These are phyloP conservation scores for Sorex araneus DNA, from an alignment of 2,113 vertebrate genomes.

Conservation along the genomic window DNA sequence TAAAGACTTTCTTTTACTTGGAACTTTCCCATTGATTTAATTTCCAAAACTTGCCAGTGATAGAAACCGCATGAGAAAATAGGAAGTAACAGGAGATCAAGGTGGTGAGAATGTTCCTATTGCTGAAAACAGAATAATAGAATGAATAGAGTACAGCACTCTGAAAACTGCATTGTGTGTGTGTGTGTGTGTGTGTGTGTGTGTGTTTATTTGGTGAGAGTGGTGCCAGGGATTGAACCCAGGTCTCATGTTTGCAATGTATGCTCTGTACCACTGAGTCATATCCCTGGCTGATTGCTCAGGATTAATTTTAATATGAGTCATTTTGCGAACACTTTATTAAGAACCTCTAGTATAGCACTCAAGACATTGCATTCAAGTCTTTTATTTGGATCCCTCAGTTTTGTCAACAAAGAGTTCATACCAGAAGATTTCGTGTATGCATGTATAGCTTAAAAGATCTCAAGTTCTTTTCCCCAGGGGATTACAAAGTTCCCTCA, in stretches of 20 bases:
- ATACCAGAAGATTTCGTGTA: constrained; percentile 18
- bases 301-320: too few relatives aligned
- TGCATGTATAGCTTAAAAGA: neutral
- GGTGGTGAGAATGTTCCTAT: neutral
- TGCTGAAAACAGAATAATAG: neutral
- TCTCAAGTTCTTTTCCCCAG: neutral
- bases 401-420: neutral
- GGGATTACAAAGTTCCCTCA: neutral
- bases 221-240: too few relatives aligned
- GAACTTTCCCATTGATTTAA: constrained; percentile 45
- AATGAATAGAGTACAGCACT: neutral
- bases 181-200: too few relatives aligned
- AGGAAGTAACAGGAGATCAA: neutral
- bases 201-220: too few relatives aligned
- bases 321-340: neutral
- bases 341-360: neutral
- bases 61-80: neutral
- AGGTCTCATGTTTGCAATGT: too few relatives aligned
- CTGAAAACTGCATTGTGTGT: neutral
- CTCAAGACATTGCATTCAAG: neutral
- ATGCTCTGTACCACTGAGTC: too few relatives aligned
- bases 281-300: too few relatives aligned
- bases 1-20: constrained; percentile 20
- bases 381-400: constrained; percentile 16
- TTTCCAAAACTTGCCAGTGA: constrained; percentile 28